A percentile compares a stretch with the other conserved stretches of the same genome.
Evolutionary conservation across 2,888 invertebrate genomes (phyloP).

Genomic region (Clusia tigrina): DNA sequence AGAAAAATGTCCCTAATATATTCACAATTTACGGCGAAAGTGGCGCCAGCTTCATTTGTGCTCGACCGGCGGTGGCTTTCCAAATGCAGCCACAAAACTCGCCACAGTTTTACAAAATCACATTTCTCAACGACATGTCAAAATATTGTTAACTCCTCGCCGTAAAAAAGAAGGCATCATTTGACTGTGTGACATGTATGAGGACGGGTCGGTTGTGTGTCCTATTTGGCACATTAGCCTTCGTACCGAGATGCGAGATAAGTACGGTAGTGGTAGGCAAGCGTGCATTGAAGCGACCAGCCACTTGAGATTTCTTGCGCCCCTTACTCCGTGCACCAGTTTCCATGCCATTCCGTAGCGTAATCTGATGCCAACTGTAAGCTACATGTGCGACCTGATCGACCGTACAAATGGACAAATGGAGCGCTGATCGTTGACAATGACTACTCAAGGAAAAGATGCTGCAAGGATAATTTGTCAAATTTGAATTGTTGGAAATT

Average conservation of each 20-base stretch:
- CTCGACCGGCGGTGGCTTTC: too few relatives aligned
- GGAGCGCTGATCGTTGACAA: conserved; percentile 1
- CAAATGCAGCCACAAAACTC: conserved; percentile 9
- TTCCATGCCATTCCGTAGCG: too few relatives aligned
- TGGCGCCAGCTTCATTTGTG: too few relatives aligned
- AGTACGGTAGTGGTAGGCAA: background rate
- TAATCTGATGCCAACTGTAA: conserved; percentile 9
- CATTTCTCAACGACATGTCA: conserved; percentile 16
- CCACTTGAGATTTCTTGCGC: conserved; percentile 14
- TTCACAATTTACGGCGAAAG: too few relatives aligned
- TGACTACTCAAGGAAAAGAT: background rate
- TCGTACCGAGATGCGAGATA: too few relatives aligned
- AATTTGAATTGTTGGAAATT: background rate
- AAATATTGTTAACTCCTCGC: conserved; percentile 15
- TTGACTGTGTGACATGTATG: background rate
- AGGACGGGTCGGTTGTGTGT: too few relatives aligned
- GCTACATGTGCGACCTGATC: conserved; percentile 2
- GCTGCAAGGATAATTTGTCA: background rate
- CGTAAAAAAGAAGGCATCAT: background rate
- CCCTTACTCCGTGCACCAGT: background rate
- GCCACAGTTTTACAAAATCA: conserved; percentile 14
- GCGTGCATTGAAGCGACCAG: background rate
- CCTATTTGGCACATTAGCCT: background rate
- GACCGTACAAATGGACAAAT: background rate
- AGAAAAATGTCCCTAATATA: too few relatives aligned